Percentiles rank a stretch among this genome's conserved stretches.
These are phyloP conservation scores for Mormyrus hasselquistii DNA, from an alignment of 2,797 vertebrate species.

Conservation along the genomic window DNA sequence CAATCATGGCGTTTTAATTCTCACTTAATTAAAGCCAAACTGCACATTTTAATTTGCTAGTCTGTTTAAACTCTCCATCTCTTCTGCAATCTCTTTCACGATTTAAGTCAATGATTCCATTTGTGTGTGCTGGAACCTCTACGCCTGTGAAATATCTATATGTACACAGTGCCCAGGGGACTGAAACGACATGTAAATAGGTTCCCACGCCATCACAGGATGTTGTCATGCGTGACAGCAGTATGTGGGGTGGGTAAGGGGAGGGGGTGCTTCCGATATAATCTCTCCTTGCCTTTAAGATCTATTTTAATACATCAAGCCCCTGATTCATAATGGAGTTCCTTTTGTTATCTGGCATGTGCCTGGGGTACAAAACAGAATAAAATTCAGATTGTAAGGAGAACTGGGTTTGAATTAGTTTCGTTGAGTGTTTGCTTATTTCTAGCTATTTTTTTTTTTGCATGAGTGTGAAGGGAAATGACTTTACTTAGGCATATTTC, in stretches of 20 bases:
- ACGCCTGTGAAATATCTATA: conserved; percentile 5
- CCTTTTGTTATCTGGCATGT: neutral
- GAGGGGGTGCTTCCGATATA: neutral
- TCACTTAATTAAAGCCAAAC: neutral
- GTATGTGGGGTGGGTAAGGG: neutral
- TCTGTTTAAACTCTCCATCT: neutral
- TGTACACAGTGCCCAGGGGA: neutral
- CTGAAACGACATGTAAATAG: neutral
- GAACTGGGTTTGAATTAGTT: neutral
- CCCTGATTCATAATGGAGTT: neutral
- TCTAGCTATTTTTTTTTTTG: neutral
- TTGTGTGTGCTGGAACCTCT: neutral
- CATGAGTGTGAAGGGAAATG: neutral
- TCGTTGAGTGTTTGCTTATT: neutral
- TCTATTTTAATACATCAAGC: conserved; percentile 2
- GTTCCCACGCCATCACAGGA: neutral
- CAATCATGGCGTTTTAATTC: neutral
- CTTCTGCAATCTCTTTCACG: neutral
- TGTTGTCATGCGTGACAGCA: neutral
- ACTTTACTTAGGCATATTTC: neutral
- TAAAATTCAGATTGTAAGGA: neutral
- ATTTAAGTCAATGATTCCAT: neutral
- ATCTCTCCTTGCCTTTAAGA: neutral
- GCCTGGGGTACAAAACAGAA: neutral
- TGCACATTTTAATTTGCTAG: neutral